Conservation (phyloP, 2,113 vertebrate genomes). For the Sterna hirundo region DNA sequence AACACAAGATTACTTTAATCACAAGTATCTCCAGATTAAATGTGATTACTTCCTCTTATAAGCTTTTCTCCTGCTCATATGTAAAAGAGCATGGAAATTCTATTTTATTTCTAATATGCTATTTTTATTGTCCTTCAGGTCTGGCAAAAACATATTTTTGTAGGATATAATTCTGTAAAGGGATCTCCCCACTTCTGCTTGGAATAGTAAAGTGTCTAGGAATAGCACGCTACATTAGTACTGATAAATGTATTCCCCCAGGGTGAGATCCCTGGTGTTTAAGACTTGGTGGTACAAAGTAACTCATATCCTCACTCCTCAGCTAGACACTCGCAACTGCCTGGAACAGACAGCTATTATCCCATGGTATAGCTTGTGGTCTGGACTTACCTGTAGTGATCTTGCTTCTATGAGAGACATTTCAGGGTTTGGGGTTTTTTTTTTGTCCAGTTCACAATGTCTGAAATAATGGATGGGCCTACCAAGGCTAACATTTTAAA, state of each 20-base stretch:
- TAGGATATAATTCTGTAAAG: background rate
- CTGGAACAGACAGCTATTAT: background rate
- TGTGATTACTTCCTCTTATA: background rate
- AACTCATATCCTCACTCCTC: background rate
- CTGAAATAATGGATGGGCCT: background rate
- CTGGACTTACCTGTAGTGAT: background rate
- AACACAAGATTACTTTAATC: background rate
- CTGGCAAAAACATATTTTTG: background rate
- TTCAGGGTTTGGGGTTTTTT: background rate
- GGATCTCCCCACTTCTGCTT: background rate
- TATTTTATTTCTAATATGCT: background rate
- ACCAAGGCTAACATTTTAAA: background rate
- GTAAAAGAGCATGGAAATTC: background rate
- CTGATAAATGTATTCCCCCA: background rate
- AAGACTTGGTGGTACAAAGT: background rate
- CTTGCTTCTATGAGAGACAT: background rate
- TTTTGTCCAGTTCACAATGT: background rate
- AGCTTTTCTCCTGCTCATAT: background rate
- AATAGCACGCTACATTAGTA: background rate
- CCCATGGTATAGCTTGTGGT: background rate
- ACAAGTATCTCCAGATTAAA: background rate
- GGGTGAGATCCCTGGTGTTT: background rate
- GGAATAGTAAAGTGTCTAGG: background rate
- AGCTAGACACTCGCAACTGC: background rate
- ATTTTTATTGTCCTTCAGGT: background rate